phyloP scores from a whole-genome alignment of 2,888 invertebrate genomes.

The Agrilus mali region DNA sequence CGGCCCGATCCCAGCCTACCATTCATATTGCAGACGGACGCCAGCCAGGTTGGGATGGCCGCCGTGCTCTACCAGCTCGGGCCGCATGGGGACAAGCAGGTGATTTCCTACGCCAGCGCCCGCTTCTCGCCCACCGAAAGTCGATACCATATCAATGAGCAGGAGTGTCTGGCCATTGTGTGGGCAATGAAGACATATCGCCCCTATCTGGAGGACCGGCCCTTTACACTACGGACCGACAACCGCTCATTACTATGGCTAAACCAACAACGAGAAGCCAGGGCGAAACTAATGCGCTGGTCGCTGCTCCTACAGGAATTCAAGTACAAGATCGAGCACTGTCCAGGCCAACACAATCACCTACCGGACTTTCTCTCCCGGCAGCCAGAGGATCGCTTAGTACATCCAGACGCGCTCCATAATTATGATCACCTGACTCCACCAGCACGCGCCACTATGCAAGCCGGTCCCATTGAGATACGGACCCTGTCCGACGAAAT shows the following conservation, averaged over 20 bases:
- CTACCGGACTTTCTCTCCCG: constrained; percentile 13
- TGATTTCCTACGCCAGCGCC: constrained; percentile 14
- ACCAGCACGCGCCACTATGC: too few relatives aligned
- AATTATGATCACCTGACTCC: too few relatives aligned
- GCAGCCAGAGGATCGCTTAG: constrained; percentile 2
- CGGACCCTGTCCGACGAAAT: too few relatives aligned
- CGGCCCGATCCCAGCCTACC: constrained; percentile 11
- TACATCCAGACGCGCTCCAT: too few relatives aligned
- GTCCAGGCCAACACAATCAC: constrained; percentile 12
- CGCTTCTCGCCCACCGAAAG: constrained; percentile 8
- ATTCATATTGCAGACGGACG: constrained; percentile 16
- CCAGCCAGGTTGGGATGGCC: constrained; percentile 13
- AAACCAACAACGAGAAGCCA: constrained; percentile 4
- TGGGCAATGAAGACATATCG: constrained; percentile 17
- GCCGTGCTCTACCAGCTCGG: constrained; percentile 15
- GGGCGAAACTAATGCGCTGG: constrained; percentile 11
- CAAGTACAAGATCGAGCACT: constrained; percentile 15
- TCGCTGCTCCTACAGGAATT: constrained; percentile 13
- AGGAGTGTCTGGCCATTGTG: constrained; percentile 16
- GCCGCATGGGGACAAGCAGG: background rate
- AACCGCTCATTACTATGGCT: constrained; percentile 14
- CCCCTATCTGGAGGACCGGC: constrained; percentile 13
- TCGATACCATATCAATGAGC: constrained; percentile 17
- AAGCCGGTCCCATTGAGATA: too few relatives aligned
- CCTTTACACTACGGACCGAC: constrained; percentile 15